These are phyloP conservation scores for Stylophora pistillata DNA, from an alignment of 64 coral and sea anemone genomes.

Conservation along the genomic window DNA sequence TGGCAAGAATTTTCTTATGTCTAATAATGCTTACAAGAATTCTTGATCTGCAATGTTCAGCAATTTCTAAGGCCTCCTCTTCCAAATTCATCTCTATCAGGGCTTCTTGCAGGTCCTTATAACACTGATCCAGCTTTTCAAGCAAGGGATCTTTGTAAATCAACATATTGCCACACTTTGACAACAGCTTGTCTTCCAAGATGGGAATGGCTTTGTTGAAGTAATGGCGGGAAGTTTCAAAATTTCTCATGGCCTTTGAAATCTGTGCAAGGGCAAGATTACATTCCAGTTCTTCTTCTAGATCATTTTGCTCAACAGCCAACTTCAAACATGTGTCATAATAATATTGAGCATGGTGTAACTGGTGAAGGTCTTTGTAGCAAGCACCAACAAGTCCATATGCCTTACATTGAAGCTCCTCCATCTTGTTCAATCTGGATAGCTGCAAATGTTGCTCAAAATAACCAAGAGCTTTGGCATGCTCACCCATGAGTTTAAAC, in stretches of 20 bases:
- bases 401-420: slow-evolving; percentile 57
- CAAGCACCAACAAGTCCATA: slow-evolving; percentile 66
- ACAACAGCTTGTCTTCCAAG: slow-evolving; percentile 62
- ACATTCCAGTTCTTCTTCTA: slow-evolving; percentile 61
- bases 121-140: slow-evolving; percentile 59
- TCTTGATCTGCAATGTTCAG: slow-evolving; percentile 67
- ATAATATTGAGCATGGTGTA: slow-evolving; percentile 74
- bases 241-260: slow-evolving; percentile 63
- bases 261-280: slow-evolving; percentile 67
- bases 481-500: slow-evolving; percentile 67
- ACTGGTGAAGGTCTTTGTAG: slow-evolving; percentile 67
- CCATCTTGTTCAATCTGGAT: slow-evolving; percentile 73
- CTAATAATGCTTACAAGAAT: slow-evolving; percentile 69
- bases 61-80: slow-evolving; percentile 79
- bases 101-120: slow-evolving; percentile 79
- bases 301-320: slow-evolving; percentile 44
- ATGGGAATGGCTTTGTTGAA: slow-evolving; percentile 73
- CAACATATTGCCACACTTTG: slow-evolving; percentile 36
- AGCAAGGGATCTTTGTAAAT: slow-evolving; percentile 50
- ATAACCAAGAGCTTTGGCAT: slow-evolving; percentile 59
- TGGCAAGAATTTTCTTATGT: slow-evolving; percentile 30
- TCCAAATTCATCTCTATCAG: slow-evolving; percentile 68
- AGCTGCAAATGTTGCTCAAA: slow-evolving; percentile 71
- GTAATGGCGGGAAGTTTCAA: slow-evolving; percentile 51
- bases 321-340: slow-evolving; percentile 59